A percentile compares a stretch with the other conserved stretches of the same genome.
These are phyloP conservation scores for Tympanoctomys barrerae DNA, from an alignment of 2,797 vertebrate genomes.

Conservation along the genomic window DNA sequence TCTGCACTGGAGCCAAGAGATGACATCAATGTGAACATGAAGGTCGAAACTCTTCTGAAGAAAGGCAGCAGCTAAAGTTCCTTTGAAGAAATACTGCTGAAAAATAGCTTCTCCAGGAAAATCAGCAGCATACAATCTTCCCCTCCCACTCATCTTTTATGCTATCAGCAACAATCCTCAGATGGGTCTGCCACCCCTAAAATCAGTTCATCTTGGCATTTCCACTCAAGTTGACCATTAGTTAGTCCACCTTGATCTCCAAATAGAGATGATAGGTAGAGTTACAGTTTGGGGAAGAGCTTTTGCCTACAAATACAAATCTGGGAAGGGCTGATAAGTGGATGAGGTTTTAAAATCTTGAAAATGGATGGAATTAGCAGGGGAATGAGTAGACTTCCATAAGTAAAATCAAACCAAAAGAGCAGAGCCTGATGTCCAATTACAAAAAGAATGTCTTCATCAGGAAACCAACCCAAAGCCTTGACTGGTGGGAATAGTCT, in stretches of 20 bases:
- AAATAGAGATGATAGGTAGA: neutral
- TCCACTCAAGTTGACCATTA: neutral
- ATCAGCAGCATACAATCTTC: neutral
- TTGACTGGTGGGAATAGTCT: neutral
- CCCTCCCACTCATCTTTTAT: neutral
- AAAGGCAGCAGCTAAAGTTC: neutral
- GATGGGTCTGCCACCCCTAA: neutral
- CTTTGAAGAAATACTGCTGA: neutral
- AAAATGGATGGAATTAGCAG: neutral
- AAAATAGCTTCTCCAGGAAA: neutral
- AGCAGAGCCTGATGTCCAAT: neutral
- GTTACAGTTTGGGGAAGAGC: neutral
- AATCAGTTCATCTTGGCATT: neutral
- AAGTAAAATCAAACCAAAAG: neutral
- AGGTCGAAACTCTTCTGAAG: neutral
- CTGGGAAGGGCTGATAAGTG: neutral
- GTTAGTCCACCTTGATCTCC: neutral
- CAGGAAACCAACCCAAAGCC: neutral
- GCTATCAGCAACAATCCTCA: neutral
- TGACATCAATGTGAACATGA: neutral
- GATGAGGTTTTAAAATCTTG: constrained; percentile 42
- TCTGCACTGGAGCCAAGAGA: neutral
- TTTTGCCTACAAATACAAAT: neutral
- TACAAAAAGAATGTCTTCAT: neutral
- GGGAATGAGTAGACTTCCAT: neutral